phyloP scores from a whole-genome alignment of 1,140 invertebrate genomes.

The Pogonomyrmex californicus region DNA sequence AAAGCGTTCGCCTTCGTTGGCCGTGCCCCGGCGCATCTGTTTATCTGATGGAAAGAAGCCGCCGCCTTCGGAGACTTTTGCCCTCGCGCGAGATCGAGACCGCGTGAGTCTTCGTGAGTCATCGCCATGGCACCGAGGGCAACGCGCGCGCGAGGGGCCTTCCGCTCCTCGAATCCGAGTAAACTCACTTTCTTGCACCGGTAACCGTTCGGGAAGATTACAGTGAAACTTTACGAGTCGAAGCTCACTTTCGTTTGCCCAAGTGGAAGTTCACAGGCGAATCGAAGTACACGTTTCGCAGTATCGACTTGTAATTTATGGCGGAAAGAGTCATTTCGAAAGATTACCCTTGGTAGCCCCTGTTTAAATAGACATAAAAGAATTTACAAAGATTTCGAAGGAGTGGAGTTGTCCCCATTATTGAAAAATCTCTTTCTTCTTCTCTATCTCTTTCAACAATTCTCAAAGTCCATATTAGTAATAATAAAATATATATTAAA shows the following conservation, averaged over 20 bases:
- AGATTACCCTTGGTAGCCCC: not conserved
- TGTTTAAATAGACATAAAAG: not conserved
- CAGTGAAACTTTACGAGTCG: conserved; percentile 58
- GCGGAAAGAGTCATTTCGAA: not conserved
- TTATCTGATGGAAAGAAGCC: conserved; percentile 83
- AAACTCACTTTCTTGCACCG: conserved; percentile 68
- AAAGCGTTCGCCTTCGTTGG: conserved; percentile 81
- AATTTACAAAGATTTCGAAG: not conserved
- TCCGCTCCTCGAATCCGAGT: conserved; percentile 46
- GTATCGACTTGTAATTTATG: conserved; percentile 31
- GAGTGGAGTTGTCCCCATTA: not conserved
- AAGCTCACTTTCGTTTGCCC: conserved; percentile 51
- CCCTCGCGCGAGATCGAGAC: conserved; percentile 61
- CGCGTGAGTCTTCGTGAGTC: conserved; percentile 46
- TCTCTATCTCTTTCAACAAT: not conserved
- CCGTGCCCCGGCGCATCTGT: conserved; percentile 79
- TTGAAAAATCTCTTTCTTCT: not conserved
- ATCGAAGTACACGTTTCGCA: conserved; percentile 25
- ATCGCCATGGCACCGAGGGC: conserved; percentile 48
- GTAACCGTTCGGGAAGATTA: conserved; percentile 55
- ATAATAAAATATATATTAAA: not conserved
- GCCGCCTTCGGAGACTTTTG: conserved; percentile 74
- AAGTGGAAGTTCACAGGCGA: conserved; percentile 16
- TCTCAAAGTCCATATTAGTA: not conserved
- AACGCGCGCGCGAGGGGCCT: conserved; percentile 12